Evolutionary conservation across 2,888 invertebrate genomes (phyloP).

Genomic region (Deilephila porcellus): DNA sequence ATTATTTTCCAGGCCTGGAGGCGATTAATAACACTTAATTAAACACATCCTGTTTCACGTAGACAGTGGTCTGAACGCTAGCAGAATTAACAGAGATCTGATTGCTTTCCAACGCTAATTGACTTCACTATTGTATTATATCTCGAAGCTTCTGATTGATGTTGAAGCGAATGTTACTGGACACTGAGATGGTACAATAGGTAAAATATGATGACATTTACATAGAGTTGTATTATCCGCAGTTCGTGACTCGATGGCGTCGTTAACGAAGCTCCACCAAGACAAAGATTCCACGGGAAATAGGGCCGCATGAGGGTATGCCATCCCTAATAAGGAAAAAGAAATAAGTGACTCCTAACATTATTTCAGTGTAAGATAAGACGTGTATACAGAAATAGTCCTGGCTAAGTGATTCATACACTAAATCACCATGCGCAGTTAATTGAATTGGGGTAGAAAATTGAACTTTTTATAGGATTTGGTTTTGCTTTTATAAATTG

Average conservation of each 20-base stretch:
- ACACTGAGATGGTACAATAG: not conserved
- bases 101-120: not conserved
- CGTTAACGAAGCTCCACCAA: slow-evolving; percentile 17
- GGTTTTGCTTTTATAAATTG: too few species aligned
- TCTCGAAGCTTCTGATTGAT: slow-evolving; percentile 2
- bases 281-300: slow-evolving; percentile 1
- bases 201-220: slow-evolving; percentile 7
- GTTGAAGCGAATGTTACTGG: not conserved
- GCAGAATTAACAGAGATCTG: slow-evolving; percentile 5
- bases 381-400: too few species aligned
- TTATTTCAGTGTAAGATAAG: slow-evolving; percentile 11
- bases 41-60: slow-evolving; percentile 35
- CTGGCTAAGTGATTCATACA: too few species aligned
- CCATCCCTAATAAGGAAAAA: slow-evolving; percentile 13
- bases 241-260: slow-evolving; percentile 22
- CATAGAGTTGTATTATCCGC: slow-evolving; percentile 2
- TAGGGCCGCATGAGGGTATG: not conserved
- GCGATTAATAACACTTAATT: slow-evolving; percentile 61
- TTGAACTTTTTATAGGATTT: too few species aligned
- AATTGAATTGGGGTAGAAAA: too few species aligned
- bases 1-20: slow-evolving; percentile 53
- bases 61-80: not conserved
- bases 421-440: too few species aligned
- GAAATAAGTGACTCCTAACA: slow-evolving; percentile 16
- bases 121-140: not conserved